phyloP scores from a whole-genome alignment of 2,888 invertebrate species.

The Apamea anceps region DNA sequence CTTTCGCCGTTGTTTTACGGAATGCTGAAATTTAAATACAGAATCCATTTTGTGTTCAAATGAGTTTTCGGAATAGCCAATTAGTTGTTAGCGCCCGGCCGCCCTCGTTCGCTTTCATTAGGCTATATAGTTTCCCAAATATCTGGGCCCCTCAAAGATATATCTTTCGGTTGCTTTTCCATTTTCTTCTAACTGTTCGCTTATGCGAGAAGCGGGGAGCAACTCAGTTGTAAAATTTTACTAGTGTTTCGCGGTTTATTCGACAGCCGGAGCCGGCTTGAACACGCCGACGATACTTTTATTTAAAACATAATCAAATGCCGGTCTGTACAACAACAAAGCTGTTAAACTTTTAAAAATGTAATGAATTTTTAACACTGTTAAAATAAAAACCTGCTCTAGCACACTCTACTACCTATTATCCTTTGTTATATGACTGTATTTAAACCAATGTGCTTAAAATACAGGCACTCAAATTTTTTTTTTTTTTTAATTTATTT shows the following conservation, averaged over 20 bases:
- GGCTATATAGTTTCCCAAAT: slow-evolving; percentile 90
- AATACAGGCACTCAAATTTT: background rate
- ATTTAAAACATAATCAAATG: slow-evolving; percentile 62
- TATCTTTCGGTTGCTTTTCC: slow-evolving; percentile 87
- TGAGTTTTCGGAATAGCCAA: slow-evolving; percentile 90
- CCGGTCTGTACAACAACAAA: slow-evolving; percentile 28
- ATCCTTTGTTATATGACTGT: background rate
- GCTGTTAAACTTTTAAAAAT: slow-evolving; percentile 12
- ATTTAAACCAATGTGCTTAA: background rate
- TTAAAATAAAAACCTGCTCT: background rate
- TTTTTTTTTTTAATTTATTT: no score
- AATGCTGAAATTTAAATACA: slow-evolving; percentile 90
- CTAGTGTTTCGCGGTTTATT: slow-evolving; percentile 82
- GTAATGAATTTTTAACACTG: slow-evolving; percentile 1
- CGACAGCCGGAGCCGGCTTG: slow-evolving; percentile 58
- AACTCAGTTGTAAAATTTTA: slow-evolving; percentile 86
- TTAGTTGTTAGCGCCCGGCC: slow-evolving; percentile 90
- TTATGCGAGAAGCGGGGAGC: slow-evolving; percentile 79
- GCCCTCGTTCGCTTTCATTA: slow-evolving; percentile 90
- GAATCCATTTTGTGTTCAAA: slow-evolving; percentile 90
- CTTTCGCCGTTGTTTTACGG: slow-evolving; percentile 88
- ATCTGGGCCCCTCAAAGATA: slow-evolving; percentile 88
- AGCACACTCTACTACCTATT: background rate
- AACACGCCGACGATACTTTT: slow-evolving; percentile 54
- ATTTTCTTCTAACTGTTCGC: slow-evolving; percentile 86